Base-by-base conservation (phyloP, 2,888 invertebrate species). In the Pantelozetes paolii region DNA sequence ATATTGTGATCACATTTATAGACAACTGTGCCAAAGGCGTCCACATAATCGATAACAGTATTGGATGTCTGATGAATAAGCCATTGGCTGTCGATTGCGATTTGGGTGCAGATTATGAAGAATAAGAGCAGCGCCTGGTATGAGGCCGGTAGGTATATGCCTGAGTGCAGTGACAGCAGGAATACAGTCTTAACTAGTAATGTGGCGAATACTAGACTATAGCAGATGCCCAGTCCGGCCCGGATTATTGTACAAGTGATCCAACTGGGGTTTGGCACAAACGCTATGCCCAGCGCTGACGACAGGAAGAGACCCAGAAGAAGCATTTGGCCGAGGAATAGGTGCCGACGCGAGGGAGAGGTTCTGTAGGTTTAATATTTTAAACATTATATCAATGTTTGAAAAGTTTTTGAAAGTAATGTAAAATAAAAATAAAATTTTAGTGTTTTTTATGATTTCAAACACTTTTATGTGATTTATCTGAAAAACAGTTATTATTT, bases 131-230 rank as follows among this genome's bases (percentile, higher is more conserved):
- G 86, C 77, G 86, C 86, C 84, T 95, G 95, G 83, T 95, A 95
- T 18, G 92, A 90, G 9, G 94, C 93, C 72, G 94, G 94, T 73
- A 95, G 85, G 82, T 95, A 94, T 71, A 94, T 92, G 76, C 91
- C 93, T 72, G 91, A 89, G 83, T 94, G 93, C 76, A 94, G 87
- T 81, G 94, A 93, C 78, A 95, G 88, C 76, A 95, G 87, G 82
- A 95, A 94, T 78, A 95, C 92, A 83, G 94, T 91, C 84, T 96
- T 95, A 77, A 95, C 95, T 79, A 96, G 86, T 71, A 96, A 86
- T 0, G 94, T 90, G 54, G 93, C 91, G 83, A 94, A 95, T 76
- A 94, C 90, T 74, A 94, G 86, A 72, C 92, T 89, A 78, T 85
- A 85, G 79, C 91, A 90, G 71, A 93, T 92, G 71, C 93, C 93